Evolutionary conservation across 2,888 invertebrate species (phyloP), one percentile per base, ranked within the genome.

Genomic region (Lysandra bellargus): DNA sequence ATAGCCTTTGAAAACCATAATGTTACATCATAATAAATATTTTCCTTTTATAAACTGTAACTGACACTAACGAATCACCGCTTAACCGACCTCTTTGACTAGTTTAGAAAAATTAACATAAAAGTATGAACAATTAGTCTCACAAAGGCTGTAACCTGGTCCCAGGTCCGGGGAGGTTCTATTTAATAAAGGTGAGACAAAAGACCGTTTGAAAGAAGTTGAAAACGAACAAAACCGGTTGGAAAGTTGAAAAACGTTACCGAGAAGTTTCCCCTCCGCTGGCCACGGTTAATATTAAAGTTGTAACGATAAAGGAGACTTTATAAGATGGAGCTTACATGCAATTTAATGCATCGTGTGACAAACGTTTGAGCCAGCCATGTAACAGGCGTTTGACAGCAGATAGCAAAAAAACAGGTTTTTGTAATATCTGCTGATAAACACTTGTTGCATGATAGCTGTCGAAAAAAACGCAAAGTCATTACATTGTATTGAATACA

Each of bases 201-300:
- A 76, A 76, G 76, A 57, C 33, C 76, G 76, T 76, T 76, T 76
- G 76, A 76, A 75, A 76, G 53, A 76, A 76, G 30, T 76, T 53
- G 23, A 76, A 49, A 57, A 76, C 33, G 33, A 57, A 76, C 57
- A 75, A 75, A 53, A 23, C 30, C n/a, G 74, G 23, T 75, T 75
- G 53, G 5, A 75, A 44, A 17, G 49, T 37, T 69, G 14, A 69
- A 69, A 69, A 69, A 69, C 12, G 69, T 69, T 37, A 37, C 69
- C 69, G 33, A 69, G 69, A 37, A 64, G 23, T 69, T 69, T 69
- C 33, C 33, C 4, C 3, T 69, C 33, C 33, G 33, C 23, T 69
- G 69, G 69, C 14, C 1, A 33, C 12, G 33, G 69, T 69, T 14
- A 14, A 69, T 37, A 69, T 33, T 69, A 37, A 69, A 69, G 33